A percentile compares a stretch with the other conserved stretches of the same genome.
Evolutionary conservation across 2,113 vertebrate genomes (phyloP).

Genomic region (Pelvicachromis taeniatus): DNA sequence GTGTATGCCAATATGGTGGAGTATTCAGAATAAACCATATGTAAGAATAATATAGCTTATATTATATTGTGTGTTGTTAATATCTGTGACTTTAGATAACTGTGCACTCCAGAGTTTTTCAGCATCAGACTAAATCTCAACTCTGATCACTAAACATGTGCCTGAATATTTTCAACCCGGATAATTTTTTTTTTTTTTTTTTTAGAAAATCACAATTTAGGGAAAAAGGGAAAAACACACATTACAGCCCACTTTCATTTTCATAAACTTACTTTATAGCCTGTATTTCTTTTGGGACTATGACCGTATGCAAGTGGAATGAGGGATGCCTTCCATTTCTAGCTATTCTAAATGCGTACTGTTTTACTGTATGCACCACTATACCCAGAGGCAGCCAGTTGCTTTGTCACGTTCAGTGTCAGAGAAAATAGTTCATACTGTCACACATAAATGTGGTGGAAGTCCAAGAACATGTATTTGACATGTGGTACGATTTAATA

Average conservation of each 20-base stretch:
- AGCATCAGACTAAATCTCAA: not conserved
- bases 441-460: not conserved
- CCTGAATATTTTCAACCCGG: not conserved
- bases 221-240: rapidly evolving
- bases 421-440: not conserved
- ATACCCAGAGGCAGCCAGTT: not conserved
- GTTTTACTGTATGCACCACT: not conserved
- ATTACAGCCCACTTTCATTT: not conserved
- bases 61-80: not conserved
- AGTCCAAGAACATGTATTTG: not conserved
- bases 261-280: not conserved
- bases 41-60: not conserved
- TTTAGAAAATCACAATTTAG: no score
- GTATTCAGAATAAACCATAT: not conserved
- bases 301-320: not conserved
- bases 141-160: not conserved
- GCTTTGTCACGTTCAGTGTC: not conserved
- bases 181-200: no score
- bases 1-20: not conserved
- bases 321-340: not conserved
- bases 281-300: not conserved
- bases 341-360: not conserved
- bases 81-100: not conserved
- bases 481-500: not conserved
- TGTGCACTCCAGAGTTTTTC: not conserved